Conservation (phyloP, 2,113 vertebrate species). For the Nannospalax galili region DNA sequence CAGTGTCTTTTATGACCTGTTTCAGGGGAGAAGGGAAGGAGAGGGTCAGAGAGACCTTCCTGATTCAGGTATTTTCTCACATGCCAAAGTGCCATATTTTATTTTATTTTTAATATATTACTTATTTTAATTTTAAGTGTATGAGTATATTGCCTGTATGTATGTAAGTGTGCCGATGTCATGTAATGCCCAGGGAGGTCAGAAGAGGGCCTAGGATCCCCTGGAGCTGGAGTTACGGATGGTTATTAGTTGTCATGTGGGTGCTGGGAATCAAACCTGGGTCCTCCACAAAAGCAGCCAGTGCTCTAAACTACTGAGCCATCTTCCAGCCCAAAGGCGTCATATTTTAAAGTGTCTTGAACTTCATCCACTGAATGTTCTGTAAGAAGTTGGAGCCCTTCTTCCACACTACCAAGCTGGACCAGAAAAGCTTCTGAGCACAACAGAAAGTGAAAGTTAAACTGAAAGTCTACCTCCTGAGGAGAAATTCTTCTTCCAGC, state of each 20-base stretch:
- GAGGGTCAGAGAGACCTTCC: background rate
- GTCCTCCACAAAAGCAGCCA: background rate
- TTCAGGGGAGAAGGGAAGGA: background rate
- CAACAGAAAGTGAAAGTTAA: background rate
- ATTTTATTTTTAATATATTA: too few relatives aligned
- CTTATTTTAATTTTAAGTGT: background rate
- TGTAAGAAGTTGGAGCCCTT: background rate
- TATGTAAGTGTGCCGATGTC: background rate
- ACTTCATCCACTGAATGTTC: background rate
- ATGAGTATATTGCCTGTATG: background rate
- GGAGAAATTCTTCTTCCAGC: background rate
- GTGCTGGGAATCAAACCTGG: too few relatives aligned
- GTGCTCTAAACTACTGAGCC: background rate
- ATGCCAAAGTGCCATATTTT: background rate
- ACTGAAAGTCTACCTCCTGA: background rate
- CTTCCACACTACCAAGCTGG: background rate
- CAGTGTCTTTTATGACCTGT: background rate
- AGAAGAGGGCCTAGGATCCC: background rate
- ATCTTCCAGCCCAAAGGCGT: background rate
- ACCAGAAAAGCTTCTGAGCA: background rate
- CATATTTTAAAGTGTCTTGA: background rate
- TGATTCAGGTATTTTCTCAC: background rate
- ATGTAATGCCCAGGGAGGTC: too few relatives aligned
- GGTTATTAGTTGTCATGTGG: background rate
- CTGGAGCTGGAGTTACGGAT: background rate